Evolutionary conservation across 2,888 invertebrate species (phyloP), one percentile per base, ranked within the genome.

Genomic region (Erebia palarica): DNA sequence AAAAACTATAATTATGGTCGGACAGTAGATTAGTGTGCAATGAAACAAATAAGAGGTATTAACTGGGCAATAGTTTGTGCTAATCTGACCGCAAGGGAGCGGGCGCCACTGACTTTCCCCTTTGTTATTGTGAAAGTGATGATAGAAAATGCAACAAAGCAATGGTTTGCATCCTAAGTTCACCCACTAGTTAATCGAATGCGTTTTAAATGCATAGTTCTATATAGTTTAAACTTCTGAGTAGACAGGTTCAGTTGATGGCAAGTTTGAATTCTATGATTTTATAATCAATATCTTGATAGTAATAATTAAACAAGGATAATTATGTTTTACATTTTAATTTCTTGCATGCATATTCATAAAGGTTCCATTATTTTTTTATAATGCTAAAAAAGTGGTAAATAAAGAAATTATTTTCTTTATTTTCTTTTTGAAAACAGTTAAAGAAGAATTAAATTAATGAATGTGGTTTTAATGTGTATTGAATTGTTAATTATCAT

Each of bases 121-220:
- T 92, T 92, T 90, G 87, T 87, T 88, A 85, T 89, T 84, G 92
- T 90, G 92, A 92, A 93, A 93, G 92, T 89, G 92, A 91, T 90
- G 90, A 92, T 90, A 86, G 85, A 84, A 83, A 85, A 81, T 87
- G 84, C 85, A 88, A 91, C 87, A 86, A 85, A 86, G 85, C 84
- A 83, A 84, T 83, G 81, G 82, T 84, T 85, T 84, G 85, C 86
- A 89, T 88, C 85, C 77, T 82, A 80, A 86, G 84, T 84, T 83
- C 81, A 84, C 81, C 84, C 63, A 66, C 68, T 73, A 36, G 36
- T 36, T 36, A 71, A 73, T 74, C 70, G 69, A 73, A 75, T 69
- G 61, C 71, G 69, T 75, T 73, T 71, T 65, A 67, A 72, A 72
- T 70, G 72, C 69, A 70, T 53, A 51, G 51, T 71, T 69, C 60